Evolutionary conservation across 2,113 vertebrate genomes (phyloP).

Genomic region (Python bivittatus): DNA sequence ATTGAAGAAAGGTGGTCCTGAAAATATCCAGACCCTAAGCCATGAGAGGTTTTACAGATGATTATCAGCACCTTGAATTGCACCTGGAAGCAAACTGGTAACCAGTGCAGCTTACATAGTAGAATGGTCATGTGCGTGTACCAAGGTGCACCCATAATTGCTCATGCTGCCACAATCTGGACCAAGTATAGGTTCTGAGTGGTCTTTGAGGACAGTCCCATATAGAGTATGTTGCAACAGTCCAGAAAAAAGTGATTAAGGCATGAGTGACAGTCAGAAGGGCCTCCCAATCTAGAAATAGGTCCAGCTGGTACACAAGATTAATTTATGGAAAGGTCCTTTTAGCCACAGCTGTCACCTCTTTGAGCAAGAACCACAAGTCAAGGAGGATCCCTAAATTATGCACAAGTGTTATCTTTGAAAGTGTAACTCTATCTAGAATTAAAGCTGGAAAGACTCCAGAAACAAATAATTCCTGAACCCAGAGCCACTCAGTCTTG

Average conservation of each 20-base stretch:
- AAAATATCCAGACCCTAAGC: no score
- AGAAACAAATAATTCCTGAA: background rate
- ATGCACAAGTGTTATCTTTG: background rate
- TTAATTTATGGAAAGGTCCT: background rate
- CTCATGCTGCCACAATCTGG: background rate
- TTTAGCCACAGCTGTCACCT: background rate
- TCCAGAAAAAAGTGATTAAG: background rate
- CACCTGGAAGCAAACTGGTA: no score
- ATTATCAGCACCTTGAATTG: no score
- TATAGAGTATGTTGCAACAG: background rate
- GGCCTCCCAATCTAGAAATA: background rate
- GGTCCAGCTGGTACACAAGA: background rate
- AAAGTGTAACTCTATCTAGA: background rate
- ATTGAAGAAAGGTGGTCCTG: no score
- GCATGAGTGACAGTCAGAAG: background rate
- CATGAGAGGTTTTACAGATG: no score
- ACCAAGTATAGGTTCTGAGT: background rate
- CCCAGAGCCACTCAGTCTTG: background rate
- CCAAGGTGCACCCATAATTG: no score
- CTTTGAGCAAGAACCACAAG: background rate
- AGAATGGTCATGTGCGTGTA: no score
- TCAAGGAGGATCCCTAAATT: background rate
- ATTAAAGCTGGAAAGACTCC: background rate
- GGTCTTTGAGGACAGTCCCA: background rate
- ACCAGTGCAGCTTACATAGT: no score